A percentile compares a stretch with the other conserved stretches of the same genome.
phyloP scores from a whole-genome alignment of 2,888 invertebrate species.

The Serripes groenlandicus region DNA sequence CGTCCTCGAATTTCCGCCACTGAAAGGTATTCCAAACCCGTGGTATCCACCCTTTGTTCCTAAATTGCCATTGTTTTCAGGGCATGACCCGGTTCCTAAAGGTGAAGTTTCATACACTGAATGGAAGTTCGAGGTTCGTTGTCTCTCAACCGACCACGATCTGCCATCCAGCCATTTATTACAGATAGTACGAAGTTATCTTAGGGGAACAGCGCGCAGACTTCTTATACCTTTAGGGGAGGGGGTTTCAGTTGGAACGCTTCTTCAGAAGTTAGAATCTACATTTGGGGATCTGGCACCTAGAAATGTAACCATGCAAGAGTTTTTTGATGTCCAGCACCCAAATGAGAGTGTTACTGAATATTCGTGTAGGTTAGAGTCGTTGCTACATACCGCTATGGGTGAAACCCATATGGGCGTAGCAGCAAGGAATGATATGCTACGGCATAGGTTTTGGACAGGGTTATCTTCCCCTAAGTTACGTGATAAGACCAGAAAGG shows the following conservation, averaged over 20 bases:
- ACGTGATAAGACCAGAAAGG: constrained; percentile 38
- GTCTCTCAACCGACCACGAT: constrained; percentile 21
- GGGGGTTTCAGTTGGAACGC: constrained; percentile 14
- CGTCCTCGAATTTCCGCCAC: too few relatives aligned
- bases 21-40: too few relatives aligned
- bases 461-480: constrained; percentile 26
- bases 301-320: constrained; percentile 48
- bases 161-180: background rate
- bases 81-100: constrained; percentile 44
- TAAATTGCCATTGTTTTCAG: constrained; percentile 40
- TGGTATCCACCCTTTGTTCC: constrained; percentile 22
- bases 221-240: constrained; percentile 45
- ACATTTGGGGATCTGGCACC: constrained; percentile 37
- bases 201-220: constrained; percentile 43
- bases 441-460: constrained; percentile 52
- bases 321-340: constrained; percentile 39
- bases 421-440: constrained; percentile 41
- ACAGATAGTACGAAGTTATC: constrained; percentile 31
- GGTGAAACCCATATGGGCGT: constrained; percentile 29
- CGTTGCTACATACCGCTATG: constrained; percentile 34
- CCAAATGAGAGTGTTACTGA: constrained; percentile 37
- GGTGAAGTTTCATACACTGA: constrained; percentile 38
- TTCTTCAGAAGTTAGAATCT: constrained; percentile 34
- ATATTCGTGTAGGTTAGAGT: constrained; percentile 52
- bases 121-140: constrained; percentile 39